Percentiles rank a stretch among this genome's conserved stretches.
Evolutionary conservation across 2,888 invertebrate genomes (phyloP).

Genomic region (Eilema caniola): DNA sequence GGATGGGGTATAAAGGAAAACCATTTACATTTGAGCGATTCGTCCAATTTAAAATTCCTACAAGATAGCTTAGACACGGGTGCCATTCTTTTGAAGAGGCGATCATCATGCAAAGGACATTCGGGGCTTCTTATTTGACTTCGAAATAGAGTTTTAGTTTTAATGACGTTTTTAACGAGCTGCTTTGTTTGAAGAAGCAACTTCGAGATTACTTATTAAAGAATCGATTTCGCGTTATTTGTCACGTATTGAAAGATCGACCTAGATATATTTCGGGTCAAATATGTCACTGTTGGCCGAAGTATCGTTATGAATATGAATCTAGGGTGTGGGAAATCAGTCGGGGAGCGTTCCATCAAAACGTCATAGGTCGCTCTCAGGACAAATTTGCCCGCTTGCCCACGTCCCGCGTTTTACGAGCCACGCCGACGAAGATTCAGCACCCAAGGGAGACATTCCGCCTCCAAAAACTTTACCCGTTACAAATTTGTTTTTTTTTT

Average conservation of each 20-base stretch:
- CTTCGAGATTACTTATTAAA: constrained; percentile 54
- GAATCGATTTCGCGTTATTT: constrained; percentile 57
- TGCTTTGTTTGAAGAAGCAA: constrained; percentile 45
- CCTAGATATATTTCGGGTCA: constrained; percentile 67
- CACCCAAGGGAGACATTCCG: constrained; percentile 86
- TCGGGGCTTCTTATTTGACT: constrained; percentile 60
- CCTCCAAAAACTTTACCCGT: constrained; percentile 87
- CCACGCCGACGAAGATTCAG: constrained; percentile 86
- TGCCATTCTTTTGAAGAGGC: constrained; percentile 86
- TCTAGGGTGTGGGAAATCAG: constrained; percentile 82
- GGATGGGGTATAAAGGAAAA: constrained; percentile 88
- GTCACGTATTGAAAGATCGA: constrained; percentile 61
- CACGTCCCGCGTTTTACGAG: constrained; percentile 87
- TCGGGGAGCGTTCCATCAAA: constrained; percentile 85
- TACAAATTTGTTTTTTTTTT: constrained; percentile 87
- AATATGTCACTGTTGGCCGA: constrained; percentile 71
- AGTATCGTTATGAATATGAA: constrained; percentile 85
- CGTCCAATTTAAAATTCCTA: constrained; percentile 88
- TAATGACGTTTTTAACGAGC: constrained; percentile 62
- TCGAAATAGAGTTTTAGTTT: constrained; percentile 61
- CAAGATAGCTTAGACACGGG: constrained; percentile 87
- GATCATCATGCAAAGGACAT: constrained; percentile 80
- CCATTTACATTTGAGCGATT: constrained; percentile 88
- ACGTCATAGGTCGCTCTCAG: constrained; percentile 86
- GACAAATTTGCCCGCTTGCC: constrained; percentile 86